Evolutionary conservation across 1,140 invertebrate species (phyloP).

Genomic region (Dendroctonus ponderosae): DNA sequence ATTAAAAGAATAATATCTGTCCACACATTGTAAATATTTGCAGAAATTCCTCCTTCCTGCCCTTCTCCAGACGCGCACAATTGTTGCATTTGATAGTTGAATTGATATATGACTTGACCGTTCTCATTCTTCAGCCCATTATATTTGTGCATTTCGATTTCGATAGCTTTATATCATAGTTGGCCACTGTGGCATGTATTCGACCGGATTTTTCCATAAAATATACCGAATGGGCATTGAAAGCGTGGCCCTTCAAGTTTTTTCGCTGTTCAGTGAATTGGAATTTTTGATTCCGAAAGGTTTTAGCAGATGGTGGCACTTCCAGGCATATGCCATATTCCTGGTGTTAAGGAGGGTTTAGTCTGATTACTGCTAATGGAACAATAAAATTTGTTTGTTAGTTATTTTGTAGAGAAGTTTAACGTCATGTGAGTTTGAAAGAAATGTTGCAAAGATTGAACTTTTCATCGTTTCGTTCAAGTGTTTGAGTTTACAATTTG

Average conservation of each 20-base stretch:
- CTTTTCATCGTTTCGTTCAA: too few relatives aligned
- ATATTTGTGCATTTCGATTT: constrained; percentile 19
- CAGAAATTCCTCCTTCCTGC: constrained; percentile 28
- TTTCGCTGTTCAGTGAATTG: neutral
- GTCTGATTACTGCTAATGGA: too few relatives aligned
- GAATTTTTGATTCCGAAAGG: too few relatives aligned
- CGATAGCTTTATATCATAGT: constrained; percentile 15
- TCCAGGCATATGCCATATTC: too few relatives aligned
- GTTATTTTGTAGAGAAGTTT: too few relatives aligned
- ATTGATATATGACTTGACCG: constrained; percentile 27
- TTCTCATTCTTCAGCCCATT: constrained; percentile 10
- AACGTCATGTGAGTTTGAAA: too few relatives aligned
- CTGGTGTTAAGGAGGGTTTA: too few relatives aligned
- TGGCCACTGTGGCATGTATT: constrained; percentile 35
- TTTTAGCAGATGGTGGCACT: too few relatives aligned
- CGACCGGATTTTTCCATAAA: constrained; percentile 12
- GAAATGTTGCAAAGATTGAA: too few relatives aligned
- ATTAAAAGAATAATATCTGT: constrained; percentile 35
- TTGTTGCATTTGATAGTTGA: constrained; percentile 19
- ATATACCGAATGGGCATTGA: constrained; percentile 4
- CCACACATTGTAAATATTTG: constrained; percentile 38
- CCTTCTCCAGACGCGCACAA: constrained; percentile 19
- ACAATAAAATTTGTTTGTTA: too few relatives aligned
- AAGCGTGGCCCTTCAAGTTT: constrained; percentile 12
- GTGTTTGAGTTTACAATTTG: too few relatives aligned